Base-by-base conservation (phyloP, 2,797 vertebrate species). In the Knipowitschia caucasica region DNA sequence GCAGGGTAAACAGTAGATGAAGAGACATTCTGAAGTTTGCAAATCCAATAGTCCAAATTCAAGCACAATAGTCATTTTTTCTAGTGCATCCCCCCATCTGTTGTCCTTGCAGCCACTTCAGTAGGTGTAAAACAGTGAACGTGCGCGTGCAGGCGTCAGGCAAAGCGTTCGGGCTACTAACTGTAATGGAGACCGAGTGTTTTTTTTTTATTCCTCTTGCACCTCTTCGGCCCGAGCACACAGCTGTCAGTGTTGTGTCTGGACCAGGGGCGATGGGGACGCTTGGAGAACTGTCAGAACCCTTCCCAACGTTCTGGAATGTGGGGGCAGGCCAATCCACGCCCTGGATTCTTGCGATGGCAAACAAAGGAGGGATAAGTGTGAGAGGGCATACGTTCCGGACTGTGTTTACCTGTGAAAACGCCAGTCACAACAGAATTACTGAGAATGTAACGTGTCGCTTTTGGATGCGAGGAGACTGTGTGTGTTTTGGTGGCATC, bases 171-270 rank as follows among this genome's bases (percentile, higher is more conserved):
- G 54, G 69, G 65, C 55, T 50, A 69, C 70, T 75, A 59, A 67
- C 72, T 68, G 73, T 77, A 69, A 82, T 59, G 42, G 78, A 83
- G 90, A 91, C 90, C 88, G 89, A 89, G 84, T 91, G 86, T 92
- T 94, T 94, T 93, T 94, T 92, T 94, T 94, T 93, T 94, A 92
- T 94, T 95, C 94, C 93, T 92, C 40, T 43, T 2, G 14, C 40
- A 43, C 40, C 40, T 25, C 40, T 8, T 12, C 9, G 20, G 4
- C 90, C 88, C 56, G 59, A 51, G 54, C 54, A 52, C 64, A 50
- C 73, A 96, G 93, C 94, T 96, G 95, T 95, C 91, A 87, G 85
- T 96, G 95, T 97, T 96, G 94, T 96, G 95, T 98, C 95, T 98
- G 94, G 91, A 89, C 73, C 68, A 61, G 67, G 81, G 50, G 71